Percentiles rank a stretch among this genome's conserved stretches.
Evolutionary conservation across 2,797 vertebrate genomes (phyloP).

Genomic region (Acipenser oxyrinchus): DNA sequence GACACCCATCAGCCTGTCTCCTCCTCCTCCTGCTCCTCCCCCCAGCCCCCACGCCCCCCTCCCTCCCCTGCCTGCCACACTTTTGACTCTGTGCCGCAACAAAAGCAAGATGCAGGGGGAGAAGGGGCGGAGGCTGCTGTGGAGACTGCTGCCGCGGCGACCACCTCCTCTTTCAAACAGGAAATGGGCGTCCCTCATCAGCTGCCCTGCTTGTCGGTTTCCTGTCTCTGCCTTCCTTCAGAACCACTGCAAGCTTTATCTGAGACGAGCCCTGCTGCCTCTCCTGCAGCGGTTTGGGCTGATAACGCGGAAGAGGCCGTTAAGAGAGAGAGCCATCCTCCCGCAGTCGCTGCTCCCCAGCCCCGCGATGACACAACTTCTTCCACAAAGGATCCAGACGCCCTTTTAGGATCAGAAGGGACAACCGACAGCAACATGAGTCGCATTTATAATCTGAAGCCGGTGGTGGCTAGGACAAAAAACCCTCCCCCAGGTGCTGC

Average conservation of each 20-base stretch:
- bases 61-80: conserved; percentile 27
- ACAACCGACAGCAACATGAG: conserved; percentile 44
- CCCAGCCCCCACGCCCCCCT: conserved; percentile 34
- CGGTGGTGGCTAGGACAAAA: conserved; percentile 41
- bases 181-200: no score
- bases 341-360: conserved; percentile 27
- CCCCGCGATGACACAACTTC: conserved; percentile 21
- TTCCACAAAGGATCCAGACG: no score
- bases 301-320: neutral
- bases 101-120: no score
- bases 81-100: neutral
- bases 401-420: no score
- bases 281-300: conserved; percentile 9
- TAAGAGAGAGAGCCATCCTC: conserved; percentile 20
- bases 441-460: conserved; percentile 58
- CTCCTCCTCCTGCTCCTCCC: conserved; percentile 26
- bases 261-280: conserved; percentile 21
- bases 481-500: neutral
- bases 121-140: no score
- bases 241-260: neutral
- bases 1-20: neutral
- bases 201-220: no score
- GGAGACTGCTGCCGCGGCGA: no score
- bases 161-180: no score
- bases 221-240: conserved; percentile 25